Evolutionary conservation across 2,888 invertebrate species (phyloP).

Genomic region (Pterostichus madidus): DNA sequence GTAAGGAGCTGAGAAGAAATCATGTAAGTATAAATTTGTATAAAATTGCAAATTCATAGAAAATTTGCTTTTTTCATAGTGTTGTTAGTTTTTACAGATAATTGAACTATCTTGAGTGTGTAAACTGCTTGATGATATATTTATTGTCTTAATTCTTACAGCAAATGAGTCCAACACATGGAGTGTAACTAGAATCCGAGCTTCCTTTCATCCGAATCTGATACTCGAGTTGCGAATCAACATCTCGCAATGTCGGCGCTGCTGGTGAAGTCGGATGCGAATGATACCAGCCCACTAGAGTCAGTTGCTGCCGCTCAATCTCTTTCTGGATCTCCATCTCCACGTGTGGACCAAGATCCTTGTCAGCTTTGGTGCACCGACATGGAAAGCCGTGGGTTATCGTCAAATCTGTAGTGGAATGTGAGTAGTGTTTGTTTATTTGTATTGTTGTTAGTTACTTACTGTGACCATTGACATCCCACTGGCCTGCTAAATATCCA

Average conservation of each 20-base stretch:
- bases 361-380: conserved; percentile 88
- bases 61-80: no score
- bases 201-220: conserved; percentile 96
- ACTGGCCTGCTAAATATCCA: conserved; percentile 96
- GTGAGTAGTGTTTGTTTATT: conserved; percentile 69
- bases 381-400: conserved; percentile 95
- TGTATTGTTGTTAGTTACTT: conserved; percentile 76
- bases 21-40: no score
- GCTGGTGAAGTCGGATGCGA: conserved; percentile 94
- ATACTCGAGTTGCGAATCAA: conserved; percentile 95
- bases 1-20: conserved; percentile 86
- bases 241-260: conserved; percentile 92
- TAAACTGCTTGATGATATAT: no score
- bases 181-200: conserved; percentile 94
- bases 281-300: conserved; percentile 96
- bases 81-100: no score
- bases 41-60: conserved; percentile 37
- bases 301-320: conserved; percentile 89
- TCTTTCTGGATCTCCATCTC: conserved; percentile 90
- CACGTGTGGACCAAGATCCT: conserved; percentile 86
- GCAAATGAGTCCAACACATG: conserved; percentile 94
- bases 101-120: no score
- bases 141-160: conserved; percentile 88
- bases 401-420: conserved; percentile 84
- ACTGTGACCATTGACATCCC: conserved; percentile 97